Conservation (phyloP, 2,797 vertebrate genomes). For the Spea hammondii region DNA sequence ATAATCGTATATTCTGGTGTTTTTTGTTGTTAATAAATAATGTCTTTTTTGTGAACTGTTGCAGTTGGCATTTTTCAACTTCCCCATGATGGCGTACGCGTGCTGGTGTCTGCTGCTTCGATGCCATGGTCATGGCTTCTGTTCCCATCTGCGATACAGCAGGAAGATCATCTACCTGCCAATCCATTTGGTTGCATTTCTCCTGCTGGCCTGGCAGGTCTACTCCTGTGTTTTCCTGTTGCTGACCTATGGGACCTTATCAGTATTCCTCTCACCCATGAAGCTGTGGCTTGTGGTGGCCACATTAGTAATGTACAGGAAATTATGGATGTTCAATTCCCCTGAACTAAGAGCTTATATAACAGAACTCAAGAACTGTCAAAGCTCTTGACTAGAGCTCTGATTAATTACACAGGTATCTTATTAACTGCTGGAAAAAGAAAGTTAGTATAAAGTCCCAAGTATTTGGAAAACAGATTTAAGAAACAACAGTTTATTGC, state of each 20-base stretch:
- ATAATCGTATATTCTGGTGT: too few species aligned
- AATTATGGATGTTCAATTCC: slow-evolving; percentile 77
- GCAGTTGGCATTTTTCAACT: slow-evolving; percentile 91
- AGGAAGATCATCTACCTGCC: slow-evolving; percentile 62
- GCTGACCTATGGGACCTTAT: slow-evolving; percentile 79
- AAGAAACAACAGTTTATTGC: too few species aligned
- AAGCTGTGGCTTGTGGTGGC: slow-evolving; percentile 83
- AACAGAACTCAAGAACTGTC: slow-evolving; percentile 66
- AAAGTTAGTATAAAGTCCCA: too few species aligned
- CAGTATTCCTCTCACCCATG: slow-evolving; percentile 87
- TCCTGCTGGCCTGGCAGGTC: slow-evolving; percentile 84
- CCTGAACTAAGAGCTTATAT: slow-evolving; percentile 64
- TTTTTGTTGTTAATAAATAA: too few species aligned
- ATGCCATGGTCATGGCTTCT: slow-evolving; percentile 80
- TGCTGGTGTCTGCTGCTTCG: slow-evolving; percentile 90
- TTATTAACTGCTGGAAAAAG: too few species aligned
- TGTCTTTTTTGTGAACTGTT: slow-evolving; percentile 27
- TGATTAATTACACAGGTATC: neutral
- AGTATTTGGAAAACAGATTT: too few species aligned
- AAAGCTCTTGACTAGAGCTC: slow-evolving; percentile 57
- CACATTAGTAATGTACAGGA: slow-evolving; percentile 74
- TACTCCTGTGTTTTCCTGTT: slow-evolving; percentile 87
- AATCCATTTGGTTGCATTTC: slow-evolving; percentile 75
- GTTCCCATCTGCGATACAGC: slow-evolving; percentile 74
- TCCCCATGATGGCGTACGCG: slow-evolving; percentile 86